Evolutionary conservation across 2,797 vertebrate species (phyloP).

Genomic region (Trachurus trachurus): DNA sequence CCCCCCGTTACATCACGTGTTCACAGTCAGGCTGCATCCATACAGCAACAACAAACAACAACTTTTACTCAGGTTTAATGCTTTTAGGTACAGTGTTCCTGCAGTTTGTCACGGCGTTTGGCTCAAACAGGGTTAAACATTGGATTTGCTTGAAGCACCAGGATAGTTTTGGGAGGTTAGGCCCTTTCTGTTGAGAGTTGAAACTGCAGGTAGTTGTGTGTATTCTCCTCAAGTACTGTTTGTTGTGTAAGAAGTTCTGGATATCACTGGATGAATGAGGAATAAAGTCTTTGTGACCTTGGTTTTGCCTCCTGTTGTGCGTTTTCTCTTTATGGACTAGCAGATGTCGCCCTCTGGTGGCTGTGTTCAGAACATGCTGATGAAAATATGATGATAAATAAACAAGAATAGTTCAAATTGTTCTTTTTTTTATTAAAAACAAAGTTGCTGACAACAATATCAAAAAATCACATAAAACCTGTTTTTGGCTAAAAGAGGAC

Average conservation of each 20-base stretch:
- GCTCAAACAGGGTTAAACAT: constrained; percentile 20
- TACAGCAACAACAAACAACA: not conserved
- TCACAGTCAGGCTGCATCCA: not conserved
- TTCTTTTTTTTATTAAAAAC: constrained; percentile 61
- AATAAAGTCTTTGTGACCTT: constrained; percentile 75
- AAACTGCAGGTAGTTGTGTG: constrained; percentile 57
- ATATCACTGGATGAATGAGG: constrained; percentile 71
- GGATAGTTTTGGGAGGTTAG: constrained; percentile 20
- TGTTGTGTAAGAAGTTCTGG: constrained; percentile 72
- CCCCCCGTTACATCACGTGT: not conserved
- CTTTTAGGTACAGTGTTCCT: not conserved
- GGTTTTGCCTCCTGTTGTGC: not conserved
- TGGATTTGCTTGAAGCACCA: constrained; percentile 21
- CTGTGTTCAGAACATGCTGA: not conserved
- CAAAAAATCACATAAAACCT: constrained; percentile 56
- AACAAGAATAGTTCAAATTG: not conserved
- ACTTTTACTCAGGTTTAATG: not conserved
- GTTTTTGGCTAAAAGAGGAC: constrained; percentile 39
- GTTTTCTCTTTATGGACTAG: not conserved
- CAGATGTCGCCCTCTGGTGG: constrained; percentile 27
- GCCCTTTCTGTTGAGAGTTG: constrained; percentile 33
- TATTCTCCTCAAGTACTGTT: constrained; percentile 58
- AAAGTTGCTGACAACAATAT: constrained; percentile 53
- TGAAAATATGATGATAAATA: not conserved
- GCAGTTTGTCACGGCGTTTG: not conserved